Evolutionary conservation across 35 echinoderm and acorn worm genomes (phyloP).

Genomic region (Lytechinus variegatus): DNA sequence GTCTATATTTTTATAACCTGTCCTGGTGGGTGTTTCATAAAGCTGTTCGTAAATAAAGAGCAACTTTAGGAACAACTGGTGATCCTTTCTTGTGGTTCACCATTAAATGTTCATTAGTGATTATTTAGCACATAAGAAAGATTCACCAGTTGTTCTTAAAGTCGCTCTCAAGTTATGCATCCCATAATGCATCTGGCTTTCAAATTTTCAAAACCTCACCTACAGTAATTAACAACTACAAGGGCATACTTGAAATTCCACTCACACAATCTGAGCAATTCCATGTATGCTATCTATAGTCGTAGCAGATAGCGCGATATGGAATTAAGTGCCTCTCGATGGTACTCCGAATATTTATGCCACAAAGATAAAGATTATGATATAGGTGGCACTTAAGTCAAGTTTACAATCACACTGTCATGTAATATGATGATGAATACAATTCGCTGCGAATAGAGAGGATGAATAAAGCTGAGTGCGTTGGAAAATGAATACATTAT

Average conservation of each 20-base stretch:
- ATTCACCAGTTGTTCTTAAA: too few species aligned
- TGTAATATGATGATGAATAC: neutral
- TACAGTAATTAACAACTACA: neutral
- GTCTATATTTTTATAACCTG: neutral
- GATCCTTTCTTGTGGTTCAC: too few species aligned
- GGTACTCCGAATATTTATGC: neutral
- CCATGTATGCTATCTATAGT: neutral
- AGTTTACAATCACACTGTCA: constrained; percentile 2
- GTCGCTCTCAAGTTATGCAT: neutral
- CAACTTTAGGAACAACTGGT: too few species aligned
- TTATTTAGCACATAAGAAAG: too few species aligned
- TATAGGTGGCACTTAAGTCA: neutral
- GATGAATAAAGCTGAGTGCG: neutral
- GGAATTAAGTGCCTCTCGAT: neutral
- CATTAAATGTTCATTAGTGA: too few species aligned
- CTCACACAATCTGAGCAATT: neutral
- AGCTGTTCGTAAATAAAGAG: too few species aligned
- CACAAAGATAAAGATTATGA: neutral
- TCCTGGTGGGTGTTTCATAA: too few species aligned
- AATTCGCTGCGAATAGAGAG: neutral
- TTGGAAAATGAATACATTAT: neutral
- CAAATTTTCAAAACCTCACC: neutral
- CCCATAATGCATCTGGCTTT: neutral
- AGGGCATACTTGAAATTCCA: constrained; percentile 1
- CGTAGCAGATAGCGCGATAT: neutral